Conservation (phyloP, 1,140 invertebrate genomes). For the Lordiphosa clarofinis region DNA sequence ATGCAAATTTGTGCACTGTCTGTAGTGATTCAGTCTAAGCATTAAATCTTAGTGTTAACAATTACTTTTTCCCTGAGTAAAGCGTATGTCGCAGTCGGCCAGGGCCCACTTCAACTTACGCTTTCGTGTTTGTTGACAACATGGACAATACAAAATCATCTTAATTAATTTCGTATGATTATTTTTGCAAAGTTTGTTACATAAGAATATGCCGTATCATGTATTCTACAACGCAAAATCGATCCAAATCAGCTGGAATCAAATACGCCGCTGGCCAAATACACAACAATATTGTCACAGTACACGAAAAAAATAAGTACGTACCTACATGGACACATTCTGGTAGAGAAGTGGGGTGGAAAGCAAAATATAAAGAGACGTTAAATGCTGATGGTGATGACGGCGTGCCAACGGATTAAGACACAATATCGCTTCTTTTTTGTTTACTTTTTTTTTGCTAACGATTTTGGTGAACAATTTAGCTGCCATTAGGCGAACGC, state of each 20-base stretch:
- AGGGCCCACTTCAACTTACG: too few relatives aligned
- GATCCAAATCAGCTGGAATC: slow-evolving; percentile 24
- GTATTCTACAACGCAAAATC: slow-evolving; percentile 31
- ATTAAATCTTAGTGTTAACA: too few relatives aligned
- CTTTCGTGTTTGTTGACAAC: too few relatives aligned
- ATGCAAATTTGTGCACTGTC: too few relatives aligned
- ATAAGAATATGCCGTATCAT: slow-evolving; percentile 33
- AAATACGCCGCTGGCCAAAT: slow-evolving; percentile 35
- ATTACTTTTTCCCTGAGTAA: too few relatives aligned
- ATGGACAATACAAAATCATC: slow-evolving; percentile 12
- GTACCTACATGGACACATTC: slow-evolving; percentile 13
- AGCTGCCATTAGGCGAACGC: slow-evolving; percentile 45
- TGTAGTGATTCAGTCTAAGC: too few relatives aligned
- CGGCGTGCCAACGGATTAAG: slow-evolving; percentile 55
- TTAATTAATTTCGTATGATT: slow-evolving; percentile 16
- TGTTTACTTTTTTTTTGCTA: slow-evolving; percentile 2
- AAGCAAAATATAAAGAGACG: slow-evolving; percentile 5
- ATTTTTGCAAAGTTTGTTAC: slow-evolving; percentile 8
- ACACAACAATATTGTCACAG: slow-evolving; percentile 6
- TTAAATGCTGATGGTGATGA: slow-evolving; percentile 24
- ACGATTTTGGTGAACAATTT: slow-evolving; percentile 24
- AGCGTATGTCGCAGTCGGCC: neutral
- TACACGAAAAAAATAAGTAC: slow-evolving; percentile 9
- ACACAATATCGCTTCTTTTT: slow-evolving; percentile 56
- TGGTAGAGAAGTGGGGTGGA: neutral